Base-by-base conservation (phyloP, 2,888 invertebrate genomes). In the Caenorhabditis wallacei region DNA sequence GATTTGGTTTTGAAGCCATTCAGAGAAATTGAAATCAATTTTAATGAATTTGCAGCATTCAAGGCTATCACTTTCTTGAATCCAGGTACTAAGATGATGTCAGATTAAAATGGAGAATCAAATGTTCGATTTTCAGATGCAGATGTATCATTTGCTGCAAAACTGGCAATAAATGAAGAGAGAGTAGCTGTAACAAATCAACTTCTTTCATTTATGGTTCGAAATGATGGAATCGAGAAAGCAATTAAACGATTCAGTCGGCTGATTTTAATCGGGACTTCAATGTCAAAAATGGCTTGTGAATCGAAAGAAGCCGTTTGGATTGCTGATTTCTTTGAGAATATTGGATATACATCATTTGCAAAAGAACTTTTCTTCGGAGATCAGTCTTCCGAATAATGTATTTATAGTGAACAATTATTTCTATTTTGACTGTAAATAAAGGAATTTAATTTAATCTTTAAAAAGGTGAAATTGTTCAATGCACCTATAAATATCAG, bases 51-150 rank as follows among this genome's bases (percentile, higher is more conserved):
- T 66, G 90, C 91, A 20, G 90, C 91, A 0, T 90, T 89, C 64
- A 91, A 91, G 64, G 89, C 90, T 3, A 89, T 91, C 46, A 91
- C 91, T 81, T 91, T 91, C 79, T 74, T 91, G 37, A 91, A 91
- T 86, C 91, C 91, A 59, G 91, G 91, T 90, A 40, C 37, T n/a
- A n/a, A n/a, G n/a, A n/a, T n/a, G n/a, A n/a, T n/a, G n/a, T n/a
- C n/a, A n/a, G n/a, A n/a, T n/a, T n/a, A n/a, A n/a, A n/a, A n/a
- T n/a, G 16, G 16, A 40, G 11, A 4, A 10, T 40, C 16, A 10
- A 10, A 35, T 13, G 16, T 40, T 40, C 11, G 35, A 35, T 2
- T 59, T 88, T 46, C 74, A 90, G 91, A 91, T 78, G 89, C 90
- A 0, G 90, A 91, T 56, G 81, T 91, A 7, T 75, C 79, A 16